Evolutionary conservation across 2,797 vertebrate genomes (phyloP).

Genomic region (Phalanger gymnotis): DNA sequence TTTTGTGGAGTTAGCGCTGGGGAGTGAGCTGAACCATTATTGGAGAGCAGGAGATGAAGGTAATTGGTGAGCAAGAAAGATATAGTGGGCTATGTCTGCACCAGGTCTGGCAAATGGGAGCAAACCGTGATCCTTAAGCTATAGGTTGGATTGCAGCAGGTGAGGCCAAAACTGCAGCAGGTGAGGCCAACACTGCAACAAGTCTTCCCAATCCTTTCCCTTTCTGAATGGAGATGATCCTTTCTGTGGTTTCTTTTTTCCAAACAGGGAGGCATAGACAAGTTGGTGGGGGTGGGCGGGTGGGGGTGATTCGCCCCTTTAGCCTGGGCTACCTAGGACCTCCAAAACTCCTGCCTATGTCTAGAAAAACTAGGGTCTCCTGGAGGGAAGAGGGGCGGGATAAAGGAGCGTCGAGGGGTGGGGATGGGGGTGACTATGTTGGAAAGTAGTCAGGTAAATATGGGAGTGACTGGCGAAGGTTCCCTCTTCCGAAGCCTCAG

Average conservation of each 20-base stretch:
- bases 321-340: background rate
- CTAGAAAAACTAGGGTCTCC: background rate
- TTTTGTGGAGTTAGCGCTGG: slow-evolving; percentile 42
- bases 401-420: background rate
- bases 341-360: background rate
- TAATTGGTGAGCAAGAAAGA: slow-evolving; percentile 41
- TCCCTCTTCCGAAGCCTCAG: background rate
- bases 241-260: slow-evolving; percentile 25
- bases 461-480: background rate
- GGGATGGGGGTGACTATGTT: background rate
- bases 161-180: background rate
- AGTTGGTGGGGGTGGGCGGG: background rate
- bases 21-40: slow-evolving; percentile 19
- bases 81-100: slow-evolving; percentile 11
- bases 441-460: background rate
- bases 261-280: background rate
- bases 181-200: slow-evolving; percentile 6
- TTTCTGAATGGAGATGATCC: slow-evolving; percentile 17
- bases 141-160: background rate
- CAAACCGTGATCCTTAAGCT: background rate
- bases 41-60: slow-evolving; percentile 58
- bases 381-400: background rate
- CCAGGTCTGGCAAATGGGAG: background rate
- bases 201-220: slow-evolving; percentile 1
- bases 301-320: background rate